Conservation (phyloP, 2,888 invertebrate species). For the Cheilosia grossa region DNA sequence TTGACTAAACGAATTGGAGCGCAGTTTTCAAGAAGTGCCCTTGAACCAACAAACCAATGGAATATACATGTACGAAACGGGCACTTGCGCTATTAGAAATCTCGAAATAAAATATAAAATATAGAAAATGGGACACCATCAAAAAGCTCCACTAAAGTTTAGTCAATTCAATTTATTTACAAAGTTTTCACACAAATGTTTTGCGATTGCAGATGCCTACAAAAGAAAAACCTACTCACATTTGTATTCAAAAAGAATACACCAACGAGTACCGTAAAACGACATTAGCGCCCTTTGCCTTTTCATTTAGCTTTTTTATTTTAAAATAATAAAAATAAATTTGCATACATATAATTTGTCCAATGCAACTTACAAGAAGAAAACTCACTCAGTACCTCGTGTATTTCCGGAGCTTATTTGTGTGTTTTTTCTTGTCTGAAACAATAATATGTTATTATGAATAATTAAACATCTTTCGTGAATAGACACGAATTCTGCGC, state of each 20-base stretch:
- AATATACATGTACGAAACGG: no score
- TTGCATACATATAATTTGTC: neutral
- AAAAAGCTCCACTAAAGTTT: no score
- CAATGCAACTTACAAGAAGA: neutral
- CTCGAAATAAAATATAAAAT: no score
- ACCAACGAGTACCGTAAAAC: neutral
- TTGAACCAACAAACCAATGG: no score
- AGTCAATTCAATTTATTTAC: no score
- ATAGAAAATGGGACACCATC: no score
- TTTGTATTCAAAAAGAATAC: neutral
- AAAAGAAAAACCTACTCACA: no score
- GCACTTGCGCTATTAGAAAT: no score
- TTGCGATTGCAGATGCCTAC: no score
- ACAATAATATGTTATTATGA: constrained; percentile 18
- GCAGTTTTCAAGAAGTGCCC: no score
- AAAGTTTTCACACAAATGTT: no score
- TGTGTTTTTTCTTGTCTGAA: constrained; percentile 10
- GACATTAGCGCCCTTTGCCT: neutral
- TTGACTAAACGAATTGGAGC: no score
- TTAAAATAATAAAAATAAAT: neutral
- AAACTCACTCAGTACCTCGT: constrained; percentile 16
- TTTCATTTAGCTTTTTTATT: neutral
- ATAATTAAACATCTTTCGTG: neutral
- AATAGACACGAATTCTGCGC: neutral
- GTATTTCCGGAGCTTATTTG: neutral